phyloP scores from a whole-genome alignment of 2,888 invertebrate genomes.

The Gari tellinella region DNA sequence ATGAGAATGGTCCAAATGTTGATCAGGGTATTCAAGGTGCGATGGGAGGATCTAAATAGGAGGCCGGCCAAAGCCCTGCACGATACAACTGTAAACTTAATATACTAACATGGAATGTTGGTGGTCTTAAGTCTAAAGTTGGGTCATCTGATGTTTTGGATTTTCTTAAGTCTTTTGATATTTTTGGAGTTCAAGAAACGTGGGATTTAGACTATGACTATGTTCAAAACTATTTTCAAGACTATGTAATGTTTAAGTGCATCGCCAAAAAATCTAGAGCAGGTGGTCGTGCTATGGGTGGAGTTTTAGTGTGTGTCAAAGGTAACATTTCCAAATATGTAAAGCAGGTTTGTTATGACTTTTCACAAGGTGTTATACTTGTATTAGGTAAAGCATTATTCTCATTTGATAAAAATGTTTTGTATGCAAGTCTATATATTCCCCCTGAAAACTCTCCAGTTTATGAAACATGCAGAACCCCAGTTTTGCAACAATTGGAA shows the following conservation, averaged over 20 bases:
- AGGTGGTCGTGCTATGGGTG: slow-evolving; percentile 8
- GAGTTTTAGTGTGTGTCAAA: slow-evolving; percentile 9
- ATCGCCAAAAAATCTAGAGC: slow-evolving; percentile 1
- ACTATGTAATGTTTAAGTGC: slow-evolving; percentile 5
- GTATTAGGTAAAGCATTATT: slow-evolving; percentile 7
- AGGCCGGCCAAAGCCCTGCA: slow-evolving; percentile 20
- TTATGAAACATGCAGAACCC: not conserved
- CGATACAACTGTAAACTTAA: slow-evolving; percentile 1
- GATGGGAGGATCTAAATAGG: not conserved
- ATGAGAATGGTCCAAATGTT: not conserved
- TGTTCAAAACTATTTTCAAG: not conserved
- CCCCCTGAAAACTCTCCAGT: slow-evolving; percentile 14
- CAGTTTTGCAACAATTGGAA: slow-evolving; percentile 4
- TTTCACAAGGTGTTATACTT: slow-evolving; percentile 11
- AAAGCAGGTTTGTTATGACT: slow-evolving; percentile 2
- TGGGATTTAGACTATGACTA: slow-evolving; percentile 5
- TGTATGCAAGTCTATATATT: slow-evolving; percentile 13
- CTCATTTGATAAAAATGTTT: slow-evolving; percentile 5
- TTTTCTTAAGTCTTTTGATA: slow-evolving; percentile 5
- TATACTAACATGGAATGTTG: slow-evolving; percentile 19
- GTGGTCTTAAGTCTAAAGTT: slow-evolving; percentile 13
- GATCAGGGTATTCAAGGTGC: not conserved
- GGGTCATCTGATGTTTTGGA: slow-evolving; percentile 7
- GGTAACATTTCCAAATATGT: not conserved
- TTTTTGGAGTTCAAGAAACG: slow-evolving; percentile 17